A percentile compares a stretch with the other conserved stretches of the same genome.
These are phyloP conservation scores for Drosophila atroscutellata DNA, from an alignment of 2,888 invertebrate species.

Conservation along the genomic window DNA sequence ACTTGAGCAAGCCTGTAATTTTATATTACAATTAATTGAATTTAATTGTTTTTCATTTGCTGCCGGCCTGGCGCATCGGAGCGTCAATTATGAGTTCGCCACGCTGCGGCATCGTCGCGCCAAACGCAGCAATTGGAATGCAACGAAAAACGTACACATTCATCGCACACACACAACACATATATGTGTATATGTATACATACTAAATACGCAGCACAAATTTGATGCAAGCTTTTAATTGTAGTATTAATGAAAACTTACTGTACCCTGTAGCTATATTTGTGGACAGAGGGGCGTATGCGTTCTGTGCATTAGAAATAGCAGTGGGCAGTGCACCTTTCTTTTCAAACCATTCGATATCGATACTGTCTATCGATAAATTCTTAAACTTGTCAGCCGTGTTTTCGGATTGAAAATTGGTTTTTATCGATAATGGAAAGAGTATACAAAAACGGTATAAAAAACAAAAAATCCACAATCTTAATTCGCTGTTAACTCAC, in stretches of 20 bases:
- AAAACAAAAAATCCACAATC: not conserved
- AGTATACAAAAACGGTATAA: not conserved
- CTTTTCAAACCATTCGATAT: not conserved
- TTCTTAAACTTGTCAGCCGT: not conserved
- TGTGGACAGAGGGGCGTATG: not conserved
- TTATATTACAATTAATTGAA: slow-evolving; percentile 74
- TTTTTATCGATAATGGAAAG: not conserved
- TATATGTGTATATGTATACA: not conserved
- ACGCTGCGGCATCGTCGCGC: slow-evolving; percentile 50
- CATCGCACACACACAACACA: slow-evolving; percentile 13
- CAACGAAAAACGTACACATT: slow-evolving; percentile 46
- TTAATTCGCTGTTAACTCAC: not conserved
- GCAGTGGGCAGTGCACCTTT: not conserved
- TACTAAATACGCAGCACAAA: slow-evolving; percentile 9
- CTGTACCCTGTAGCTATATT: slow-evolving; percentile 23
- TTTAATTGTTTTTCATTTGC: slow-evolving; percentile 76
- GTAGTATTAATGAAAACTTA: slow-evolving; percentile 47
- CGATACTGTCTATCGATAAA: not conserved
- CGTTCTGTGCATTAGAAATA: not conserved
- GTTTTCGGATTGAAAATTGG: not conserved
- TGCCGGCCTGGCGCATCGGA: slow-evolving; percentile 51
- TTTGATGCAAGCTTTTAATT: slow-evolving; percentile 46
- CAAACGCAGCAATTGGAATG: slow-evolving; percentile 64
- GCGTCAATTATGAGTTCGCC: slow-evolving; percentile 65
- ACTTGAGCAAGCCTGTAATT: slow-evolving; percentile 55